These are phyloP conservation scores for Formica exsecta DNA, from an alignment of 1,140 invertebrate genomes.

Conservation along the genomic window DNA sequence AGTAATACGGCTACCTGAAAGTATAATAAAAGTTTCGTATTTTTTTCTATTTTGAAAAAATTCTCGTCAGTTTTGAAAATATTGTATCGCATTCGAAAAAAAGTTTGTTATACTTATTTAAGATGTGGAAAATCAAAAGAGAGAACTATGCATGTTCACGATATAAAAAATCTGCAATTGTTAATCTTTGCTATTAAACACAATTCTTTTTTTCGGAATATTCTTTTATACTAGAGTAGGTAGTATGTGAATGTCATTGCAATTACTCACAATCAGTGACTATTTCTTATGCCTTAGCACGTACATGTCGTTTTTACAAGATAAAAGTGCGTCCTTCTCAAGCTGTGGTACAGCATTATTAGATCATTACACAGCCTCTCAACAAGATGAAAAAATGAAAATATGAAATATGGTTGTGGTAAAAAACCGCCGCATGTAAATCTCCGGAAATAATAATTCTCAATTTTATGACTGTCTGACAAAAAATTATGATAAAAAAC, in stretches of 20 bases:
- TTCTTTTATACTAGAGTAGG: neutral
- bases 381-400: conserved; percentile 8
- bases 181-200: neutral
- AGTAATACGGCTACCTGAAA: neutral
- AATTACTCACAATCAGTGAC: neutral
- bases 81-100: neutral
- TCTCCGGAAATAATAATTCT: conserved; percentile 40
- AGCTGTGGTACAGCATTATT: neutral
- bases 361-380: neutral
- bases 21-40: neutral
- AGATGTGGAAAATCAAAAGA: neutral
- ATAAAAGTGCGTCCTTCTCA: conserved; percentile 20
- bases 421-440: neutral
- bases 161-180: neutral
- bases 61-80: neutral
- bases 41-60: neutral
- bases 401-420: neutral
- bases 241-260: neutral
- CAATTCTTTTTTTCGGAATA: neutral
- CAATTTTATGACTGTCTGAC: conserved; percentile 17
- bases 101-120: neutral
- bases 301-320: conserved; percentile 16
- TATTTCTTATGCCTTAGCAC: conserved; percentile 40
- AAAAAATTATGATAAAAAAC: neutral
- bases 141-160: neutral